Evolutionary conservation across 2,113 vertebrate genomes (phyloP).

Genomic region (Gobiocypris rarus): DNA sequence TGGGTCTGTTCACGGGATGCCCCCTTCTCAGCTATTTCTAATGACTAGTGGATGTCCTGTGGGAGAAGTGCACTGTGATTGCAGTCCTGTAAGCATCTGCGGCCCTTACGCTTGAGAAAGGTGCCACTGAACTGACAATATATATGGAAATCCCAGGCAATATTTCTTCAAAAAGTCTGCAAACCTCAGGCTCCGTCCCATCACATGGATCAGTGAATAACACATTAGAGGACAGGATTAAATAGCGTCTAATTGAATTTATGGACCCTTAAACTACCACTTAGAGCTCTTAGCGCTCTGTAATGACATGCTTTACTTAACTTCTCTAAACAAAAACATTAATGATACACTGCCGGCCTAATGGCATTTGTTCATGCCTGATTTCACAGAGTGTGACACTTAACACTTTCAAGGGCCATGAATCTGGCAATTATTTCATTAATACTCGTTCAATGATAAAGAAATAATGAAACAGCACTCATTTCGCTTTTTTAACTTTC

Average conservation of each 20-base stretch:
- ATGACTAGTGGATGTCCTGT: conserved; percentile 79
- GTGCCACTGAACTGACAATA: conserved; percentile 84
- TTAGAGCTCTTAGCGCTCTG: conserved; percentile 71
- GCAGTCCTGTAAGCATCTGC: conserved; percentile 83
- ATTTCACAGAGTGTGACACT: conserved; percentile 64
- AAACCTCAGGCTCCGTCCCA: conserved; percentile 52
- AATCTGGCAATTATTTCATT: conserved; percentile 24
- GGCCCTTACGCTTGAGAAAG: conserved; percentile 73
- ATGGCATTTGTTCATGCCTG: conserved; percentile 68
- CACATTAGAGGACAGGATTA: conserved; percentile 68
- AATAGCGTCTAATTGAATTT: conserved; percentile 82
- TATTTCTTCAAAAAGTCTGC: conserved; percentile 79
- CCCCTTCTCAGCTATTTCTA: conserved; percentile 72
- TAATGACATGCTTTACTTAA: conserved; percentile 82
- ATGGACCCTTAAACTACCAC: conserved; percentile 80
- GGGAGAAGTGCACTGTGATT: conserved; percentile 79
- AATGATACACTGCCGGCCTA: conserved; percentile 69
- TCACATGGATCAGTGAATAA: conserved; percentile 66
- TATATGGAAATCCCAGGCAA: conserved; percentile 84
- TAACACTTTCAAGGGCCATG: conserved; percentile 36
- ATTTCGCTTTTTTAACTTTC: conserved; percentile 4
- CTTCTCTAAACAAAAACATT: conserved; percentile 78
- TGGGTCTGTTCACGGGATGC: conserved; percentile 9
- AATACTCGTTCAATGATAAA: not conserved
- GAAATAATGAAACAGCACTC: conserved; percentile 3